phyloP scores from a whole-genome alignment of 2,797 vertebrate genomes.

The Iguana delicatissima region DNA sequence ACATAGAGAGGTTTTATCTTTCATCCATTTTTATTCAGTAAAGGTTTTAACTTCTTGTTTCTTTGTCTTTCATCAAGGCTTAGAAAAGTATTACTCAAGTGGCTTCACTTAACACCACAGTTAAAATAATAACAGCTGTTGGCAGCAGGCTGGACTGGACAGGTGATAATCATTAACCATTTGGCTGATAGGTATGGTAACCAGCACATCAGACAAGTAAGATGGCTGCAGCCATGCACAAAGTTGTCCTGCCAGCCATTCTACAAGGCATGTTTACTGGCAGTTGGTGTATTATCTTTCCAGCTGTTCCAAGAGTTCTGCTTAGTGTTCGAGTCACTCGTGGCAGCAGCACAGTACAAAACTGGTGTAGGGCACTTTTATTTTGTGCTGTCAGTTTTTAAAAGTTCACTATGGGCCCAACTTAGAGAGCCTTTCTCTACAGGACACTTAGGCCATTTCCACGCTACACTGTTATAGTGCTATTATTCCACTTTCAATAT shows the following conservation, averaged over 20 bases:
- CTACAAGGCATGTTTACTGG: neutral
- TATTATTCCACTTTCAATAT: too few species aligned
- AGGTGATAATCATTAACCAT: constrained; percentile 12
- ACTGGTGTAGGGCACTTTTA: neutral
- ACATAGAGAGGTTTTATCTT: neutral
- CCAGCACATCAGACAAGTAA: constrained; percentile 18
- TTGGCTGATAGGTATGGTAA: neutral
- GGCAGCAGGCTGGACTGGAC: neutral
- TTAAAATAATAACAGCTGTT: constrained; percentile 36
- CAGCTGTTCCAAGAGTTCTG: constrained; percentile 6
- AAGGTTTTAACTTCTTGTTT: constrained; percentile 19
- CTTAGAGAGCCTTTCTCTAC: neutral
- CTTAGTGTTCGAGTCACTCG: neutral
- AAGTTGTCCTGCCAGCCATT: neutral
- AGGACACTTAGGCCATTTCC: too few species aligned
- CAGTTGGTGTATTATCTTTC: neutral
- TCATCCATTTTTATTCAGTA: constrained; percentile 3
- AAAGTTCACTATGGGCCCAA: neutral
- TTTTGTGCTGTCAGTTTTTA: constrained; percentile 1
- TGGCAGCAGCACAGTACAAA: neutral
- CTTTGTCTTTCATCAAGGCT: constrained; percentile 20
- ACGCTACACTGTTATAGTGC: too few species aligned
- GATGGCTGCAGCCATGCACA: neutral
- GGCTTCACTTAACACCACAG: constrained; percentile 19
- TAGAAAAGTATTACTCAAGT: constrained; percentile 18